Evolutionary conservation across 2,113 vertebrate genomes (phyloP).

Genomic region (Pollachius pollachius): DNA sequence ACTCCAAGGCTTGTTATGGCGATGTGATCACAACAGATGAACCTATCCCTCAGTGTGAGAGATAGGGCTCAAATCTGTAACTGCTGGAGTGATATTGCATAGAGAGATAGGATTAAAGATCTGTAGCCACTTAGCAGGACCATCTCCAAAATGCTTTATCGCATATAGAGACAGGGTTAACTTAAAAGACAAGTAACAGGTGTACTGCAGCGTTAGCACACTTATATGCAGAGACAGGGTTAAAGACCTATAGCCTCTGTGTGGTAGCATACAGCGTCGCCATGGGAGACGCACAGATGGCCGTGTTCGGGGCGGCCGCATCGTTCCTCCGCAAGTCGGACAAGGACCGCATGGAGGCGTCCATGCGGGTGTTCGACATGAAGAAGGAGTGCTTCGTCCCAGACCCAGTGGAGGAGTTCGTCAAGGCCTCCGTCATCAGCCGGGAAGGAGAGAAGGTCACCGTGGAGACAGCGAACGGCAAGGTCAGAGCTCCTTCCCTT

Average conservation of each 20-base stretch:
- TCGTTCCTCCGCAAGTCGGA: slow-evolving; percentile 84
- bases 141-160: not conserved
- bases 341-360: slow-evolving; percentile 83
- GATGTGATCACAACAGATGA: no score
- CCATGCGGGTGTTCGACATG: slow-evolving; percentile 81
- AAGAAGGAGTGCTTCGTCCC: slow-evolving; percentile 84
- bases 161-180: not conserved
- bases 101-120: no score
- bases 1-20: no score
- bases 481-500: slow-evolving; percentile 65
- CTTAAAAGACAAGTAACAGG: not conserved
- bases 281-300: slow-evolving; percentile 81
- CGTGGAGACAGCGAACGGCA: slow-evolving; percentile 77
- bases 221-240: not conserved
- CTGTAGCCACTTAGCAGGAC: not conserved
- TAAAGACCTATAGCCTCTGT: not conserved
- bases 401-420: slow-evolving; percentile 79
- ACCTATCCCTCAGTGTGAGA: no score
- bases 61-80: no score
- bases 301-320: slow-evolving; percentile 78
- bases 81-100: no score
- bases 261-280: slow-evolving; percentile 25
- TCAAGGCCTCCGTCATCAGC: slow-evolving; percentile 76
- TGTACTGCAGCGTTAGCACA: not conserved
- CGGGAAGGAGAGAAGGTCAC: slow-evolving; percentile 81